phyloP scores from a whole-genome alignment of 2,888 invertebrate genomes.

The Platycheirus rosarum region DNA sequence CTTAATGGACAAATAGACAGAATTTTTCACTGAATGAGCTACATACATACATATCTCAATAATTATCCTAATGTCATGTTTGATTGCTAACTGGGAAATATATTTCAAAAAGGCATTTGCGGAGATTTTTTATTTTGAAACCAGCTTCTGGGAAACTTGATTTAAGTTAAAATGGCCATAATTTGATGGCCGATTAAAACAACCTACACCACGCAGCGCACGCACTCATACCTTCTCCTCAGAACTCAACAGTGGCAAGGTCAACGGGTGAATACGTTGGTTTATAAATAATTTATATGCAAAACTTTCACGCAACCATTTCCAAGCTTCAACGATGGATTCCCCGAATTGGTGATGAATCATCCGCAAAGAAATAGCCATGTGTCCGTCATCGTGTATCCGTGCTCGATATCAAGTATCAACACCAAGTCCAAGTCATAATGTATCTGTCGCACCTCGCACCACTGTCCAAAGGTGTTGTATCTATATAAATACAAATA shows the following conservation, averaged over 20 bases:
- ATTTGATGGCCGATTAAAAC: too few relatives aligned
- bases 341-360: slow-evolving; percentile 64
- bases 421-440: neutral
- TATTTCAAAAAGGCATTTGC: too few relatives aligned
- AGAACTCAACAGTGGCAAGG: slow-evolving; percentile 30
- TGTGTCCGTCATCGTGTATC: neutral
- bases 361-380: slow-evolving; percentile 5
- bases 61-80: too few relatives aligned
- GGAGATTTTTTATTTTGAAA: too few relatives aligned
- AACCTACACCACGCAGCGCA: neutral
- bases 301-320: slow-evolving; percentile 59
- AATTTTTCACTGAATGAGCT: too few relatives aligned
- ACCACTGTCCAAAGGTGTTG: neutral
- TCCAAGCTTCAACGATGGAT: slow-evolving; percentile 52
- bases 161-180: too few relatives aligned
- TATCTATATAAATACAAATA: neutral
- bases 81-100: too few relatives aligned
- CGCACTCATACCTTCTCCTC: neutral
- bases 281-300: slow-evolving; percentile 44
- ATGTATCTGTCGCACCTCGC: neutral
- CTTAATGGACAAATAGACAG: too few relatives aligned
- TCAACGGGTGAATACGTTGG: slow-evolving; percentile 33
- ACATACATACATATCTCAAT: too few relatives aligned
- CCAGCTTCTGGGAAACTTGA: too few relatives aligned
- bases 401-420: neutral